A percentile compares a stretch with the other conserved stretches of the same genome.
Evolutionary conservation across 1,140 invertebrate species (phyloP).

Genomic region (Leptinotarsa texana): DNA sequence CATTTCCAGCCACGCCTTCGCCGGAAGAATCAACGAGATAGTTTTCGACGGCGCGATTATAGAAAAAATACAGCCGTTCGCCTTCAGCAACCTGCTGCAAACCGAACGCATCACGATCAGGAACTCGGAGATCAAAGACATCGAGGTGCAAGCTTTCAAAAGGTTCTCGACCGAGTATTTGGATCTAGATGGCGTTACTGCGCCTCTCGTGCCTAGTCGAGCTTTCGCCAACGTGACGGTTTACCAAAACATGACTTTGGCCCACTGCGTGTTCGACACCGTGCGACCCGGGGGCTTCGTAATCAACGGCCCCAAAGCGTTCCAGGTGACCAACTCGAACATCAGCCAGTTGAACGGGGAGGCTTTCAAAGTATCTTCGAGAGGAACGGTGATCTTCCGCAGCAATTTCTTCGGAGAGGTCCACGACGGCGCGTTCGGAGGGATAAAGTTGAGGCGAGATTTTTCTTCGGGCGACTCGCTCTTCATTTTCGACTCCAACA

Average conservation of each 20-base stretch:
- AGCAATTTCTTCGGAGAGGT: constrained; percentile 67
- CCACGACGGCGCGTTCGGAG: constrained; percentile 64
- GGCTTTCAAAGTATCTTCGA: constrained; percentile 64
- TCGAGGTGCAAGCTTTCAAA: constrained; percentile 76
- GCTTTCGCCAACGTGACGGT: constrained; percentile 75
- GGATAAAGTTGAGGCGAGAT: constrained; percentile 61
- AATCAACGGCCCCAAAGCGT: constrained; percentile 57
- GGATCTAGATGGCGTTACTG: constrained; percentile 59
- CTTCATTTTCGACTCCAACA: constrained; percentile 70
- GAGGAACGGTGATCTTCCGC: constrained; percentile 67
- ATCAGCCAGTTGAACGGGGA: constrained; percentile 66
- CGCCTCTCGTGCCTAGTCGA: constrained; percentile 66
- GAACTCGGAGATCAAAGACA: constrained; percentile 62
- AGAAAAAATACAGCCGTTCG: constrained; percentile 67
- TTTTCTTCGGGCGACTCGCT: constrained; percentile 44
- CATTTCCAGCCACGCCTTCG: constrained; percentile 60
- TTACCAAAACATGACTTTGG: constrained; percentile 66
- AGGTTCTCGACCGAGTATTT: constrained; percentile 72
- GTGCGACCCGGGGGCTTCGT: constrained; percentile 62
- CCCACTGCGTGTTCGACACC: constrained; percentile 63
- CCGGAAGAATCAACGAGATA: constrained; percentile 71
- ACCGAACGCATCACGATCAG: constrained; percentile 60
- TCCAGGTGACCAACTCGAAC: constrained; percentile 59
- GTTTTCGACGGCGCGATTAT: constrained; percentile 65
- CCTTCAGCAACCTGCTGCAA: constrained; percentile 70